Percentiles rank a stretch among this genome's conserved stretches.
These are phyloP conservation scores for Microtus pennsylvanicus DNA, from an alignment of 2,113 vertebrate genomes.

Conservation along the genomic window DNA sequence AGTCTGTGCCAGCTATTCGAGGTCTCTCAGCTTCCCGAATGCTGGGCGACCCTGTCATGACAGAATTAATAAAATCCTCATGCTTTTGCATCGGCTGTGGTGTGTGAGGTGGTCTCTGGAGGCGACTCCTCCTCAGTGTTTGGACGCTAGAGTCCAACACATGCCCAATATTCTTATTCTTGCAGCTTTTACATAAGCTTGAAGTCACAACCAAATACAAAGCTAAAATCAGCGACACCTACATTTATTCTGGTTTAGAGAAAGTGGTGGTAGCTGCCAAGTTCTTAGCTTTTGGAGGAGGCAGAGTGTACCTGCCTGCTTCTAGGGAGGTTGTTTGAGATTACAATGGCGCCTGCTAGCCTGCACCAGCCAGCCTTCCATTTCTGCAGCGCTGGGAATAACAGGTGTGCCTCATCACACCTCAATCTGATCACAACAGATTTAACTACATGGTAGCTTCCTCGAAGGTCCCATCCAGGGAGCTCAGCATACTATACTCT, in stretches of 20 bases:
- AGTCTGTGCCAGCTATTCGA: too few species aligned
- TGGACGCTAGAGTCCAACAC: too few species aligned
- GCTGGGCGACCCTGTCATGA: too few species aligned
- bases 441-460: background rate
- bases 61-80: too few species aligned
- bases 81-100: too few species aligned
- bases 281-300: background rate
- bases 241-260: background rate
- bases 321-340: background rate
- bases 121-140: too few species aligned
- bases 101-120: too few species aligned
- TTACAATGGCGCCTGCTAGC: background rate
- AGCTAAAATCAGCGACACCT: background rate
- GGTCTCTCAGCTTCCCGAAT: too few species aligned
- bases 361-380: too few species aligned
- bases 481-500: background rate
- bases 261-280: background rate
- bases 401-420: background rate
- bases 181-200: conserved; percentile 3
- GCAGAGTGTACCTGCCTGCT: background rate
- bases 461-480: background rate
- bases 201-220: conserved; percentile 12
- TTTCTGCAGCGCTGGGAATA: background rate
- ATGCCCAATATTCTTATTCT: background rate
- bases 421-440: background rate